Base-by-base conservation (phyloP, 2,888 invertebrate species). In the Lasioglossum morio region DNA sequence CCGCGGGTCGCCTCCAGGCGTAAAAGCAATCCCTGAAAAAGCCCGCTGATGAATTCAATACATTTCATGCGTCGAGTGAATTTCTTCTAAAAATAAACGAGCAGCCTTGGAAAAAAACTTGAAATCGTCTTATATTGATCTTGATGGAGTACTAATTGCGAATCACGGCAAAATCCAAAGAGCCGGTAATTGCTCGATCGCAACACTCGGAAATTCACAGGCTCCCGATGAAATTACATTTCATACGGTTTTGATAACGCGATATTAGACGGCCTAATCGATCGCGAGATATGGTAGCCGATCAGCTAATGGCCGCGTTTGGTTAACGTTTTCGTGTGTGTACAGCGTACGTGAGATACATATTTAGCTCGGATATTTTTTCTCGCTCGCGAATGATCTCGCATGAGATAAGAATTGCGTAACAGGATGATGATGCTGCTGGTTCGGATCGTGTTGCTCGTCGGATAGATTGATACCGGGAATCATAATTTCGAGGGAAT, bases 31-130 rank as follows among this genome's bases (percentile, higher is more conserved):
- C 1, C 37, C 0, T 10, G 14, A 40, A 48, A 57, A 30, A 48
- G 10, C 37, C 12, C 19, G 16, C 63, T 63, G 30, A 60, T 82
- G 73, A 74, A 70, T 82, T 74, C 66, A 37, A 53, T 60, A 48
- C 73, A 60, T 46, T 69, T 40, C 30, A 57, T 72, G 27, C 40
- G 16, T 30, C 43, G 2, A 43, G 48, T 19, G n/a, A 19, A 66
- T 19, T 27, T 23, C 23, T 53, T 23, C 1, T 7, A 30, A 30
- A 63, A 74, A 30, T 0, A 27, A 63, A 40, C 30, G 30, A 46
- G 1, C 5, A 12, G 2, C 2, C 40, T 14, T n/a, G 23, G 30
- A 19, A 63, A 48, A 48, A 19, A 60, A 19, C 19, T 19, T 16
- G 63, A n/a, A 40, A 43, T 7, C 19, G 4, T 57, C 4, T 12